Evolutionary conservation across 2,888 invertebrate genomes (phyloP).

Genomic region (Venusia cambrica): DNA sequence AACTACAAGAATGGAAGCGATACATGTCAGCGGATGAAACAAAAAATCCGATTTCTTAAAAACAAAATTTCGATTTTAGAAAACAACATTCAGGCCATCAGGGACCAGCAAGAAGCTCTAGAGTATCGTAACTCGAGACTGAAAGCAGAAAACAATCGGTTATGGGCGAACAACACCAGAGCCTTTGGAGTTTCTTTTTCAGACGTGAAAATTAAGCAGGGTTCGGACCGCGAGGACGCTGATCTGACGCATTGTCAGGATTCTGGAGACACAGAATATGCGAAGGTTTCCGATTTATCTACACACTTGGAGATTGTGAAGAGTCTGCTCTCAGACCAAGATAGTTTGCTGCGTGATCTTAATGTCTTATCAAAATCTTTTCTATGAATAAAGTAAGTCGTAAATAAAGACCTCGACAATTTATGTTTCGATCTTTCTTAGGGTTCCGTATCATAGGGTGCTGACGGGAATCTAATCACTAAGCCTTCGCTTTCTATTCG

Average conservation of each 20-base stretch:
- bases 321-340: slow-evolving; percentile 50
- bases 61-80: slow-evolving; percentile 50
- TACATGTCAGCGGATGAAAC: slow-evolving; percentile 41
- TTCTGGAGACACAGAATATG: slow-evolving; percentile 11
- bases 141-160: slow-evolving; percentile 29
- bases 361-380: slow-evolving; percentile 36
- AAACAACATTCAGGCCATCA: slow-evolving; percentile 36
- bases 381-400: no score
- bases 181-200: slow-evolving; percentile 8
- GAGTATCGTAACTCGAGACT: slow-evolving; percentile 35
- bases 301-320: slow-evolving; percentile 48
- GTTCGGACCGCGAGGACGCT: neutral
- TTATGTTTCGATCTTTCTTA: no score
- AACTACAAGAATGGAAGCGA: slow-evolving; percentile 44
- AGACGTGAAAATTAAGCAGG: slow-evolving; percentile 17
- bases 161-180: slow-evolving; percentile 14
- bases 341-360: slow-evolving; percentile 44
- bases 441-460: no score
- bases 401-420: no score
- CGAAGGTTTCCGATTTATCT: slow-evolving; percentile 36
- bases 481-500: no score
- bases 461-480: no score
- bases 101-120: slow-evolving; percentile 40
- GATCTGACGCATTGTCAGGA: slow-evolving; percentile 1
- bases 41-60: slow-evolving; percentile 47